Evolutionary conservation across 2,888 invertebrate species (phyloP).

Genomic region (Celastrina argiolus): DNA sequence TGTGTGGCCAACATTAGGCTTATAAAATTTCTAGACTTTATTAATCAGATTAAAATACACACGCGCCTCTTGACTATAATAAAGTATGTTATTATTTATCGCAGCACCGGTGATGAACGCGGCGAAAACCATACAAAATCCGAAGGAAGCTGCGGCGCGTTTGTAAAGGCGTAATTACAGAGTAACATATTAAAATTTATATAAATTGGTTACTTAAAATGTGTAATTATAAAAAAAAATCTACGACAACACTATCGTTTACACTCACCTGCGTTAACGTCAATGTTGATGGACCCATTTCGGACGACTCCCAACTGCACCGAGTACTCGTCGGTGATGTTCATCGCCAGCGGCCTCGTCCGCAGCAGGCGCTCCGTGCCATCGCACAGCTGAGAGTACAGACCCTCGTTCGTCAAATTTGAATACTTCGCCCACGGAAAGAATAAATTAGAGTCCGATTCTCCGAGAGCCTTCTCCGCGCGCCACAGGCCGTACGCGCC

Average conservation of each 20-base stretch:
- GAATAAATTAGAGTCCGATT: conserved; percentile 50
- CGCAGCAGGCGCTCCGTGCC: conserved; percentile 72
- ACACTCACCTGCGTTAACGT: conserved; percentile 66
- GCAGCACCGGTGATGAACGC: too few relatives aligned
- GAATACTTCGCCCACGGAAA: conserved; percentile 62
- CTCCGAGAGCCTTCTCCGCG: conserved; percentile 53
- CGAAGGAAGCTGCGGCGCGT: too few relatives aligned
- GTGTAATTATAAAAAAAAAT: conserved; percentile 1
- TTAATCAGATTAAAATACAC: too few relatives aligned
- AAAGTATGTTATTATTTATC: too few relatives aligned
- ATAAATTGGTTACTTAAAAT: too few relatives aligned
- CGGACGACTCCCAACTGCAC: conserved; percentile 71
- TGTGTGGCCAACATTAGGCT: too few relatives aligned
- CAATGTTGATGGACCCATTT: conserved; percentile 68
- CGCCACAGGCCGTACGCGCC: conserved; percentile 76
- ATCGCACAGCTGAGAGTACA: conserved; percentile 69
- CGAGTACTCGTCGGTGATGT: conserved; percentile 70
- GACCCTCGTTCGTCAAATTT: conserved; percentile 62
- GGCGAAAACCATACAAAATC: too few relatives aligned
- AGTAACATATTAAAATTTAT: too few relatives aligned
- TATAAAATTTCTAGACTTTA: too few relatives aligned
- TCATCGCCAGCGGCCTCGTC: conserved; percentile 66
- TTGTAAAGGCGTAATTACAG: too few relatives aligned
- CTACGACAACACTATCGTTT: not conserved
- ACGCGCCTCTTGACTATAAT: too few relatives aligned